Evolutionary conservation across 1,140 invertebrate species (phyloP), one percentile per base, ranked within the genome.

Genomic region (Drosophila biarmipes): DNA sequence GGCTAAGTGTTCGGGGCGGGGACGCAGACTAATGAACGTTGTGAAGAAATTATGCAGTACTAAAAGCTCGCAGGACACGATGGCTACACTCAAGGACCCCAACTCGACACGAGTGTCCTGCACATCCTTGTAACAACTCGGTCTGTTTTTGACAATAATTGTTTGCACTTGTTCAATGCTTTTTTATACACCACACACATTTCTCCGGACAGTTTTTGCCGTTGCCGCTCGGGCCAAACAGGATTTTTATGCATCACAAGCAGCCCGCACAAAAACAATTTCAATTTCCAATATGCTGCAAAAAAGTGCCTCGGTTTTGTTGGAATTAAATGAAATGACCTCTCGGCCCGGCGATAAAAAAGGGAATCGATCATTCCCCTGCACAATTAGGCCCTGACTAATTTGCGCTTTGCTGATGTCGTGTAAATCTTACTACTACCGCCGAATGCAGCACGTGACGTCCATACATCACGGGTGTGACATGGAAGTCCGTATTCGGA

Each of bases 101-200:
- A 61, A 64, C 79, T 73, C 56, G 69, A 68, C 43, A 58, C 31
- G 17, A 58, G 45, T 71, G 66, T 71, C 64, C 64, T 46, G 59
- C 43, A 56, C 67, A 57, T 52, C 46, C 53, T 58, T 72, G 45
- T 71, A 38, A 58, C 51, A 66, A 17, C 40, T 29, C 31, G 24
- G 37, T 67, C 61, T 86, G 78, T 72, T 57, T 81, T 81, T 87
- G 81, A 82, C 82, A 87, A 87, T 87, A 78, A 86, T 82, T 87
- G 78, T 79, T 87, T 72, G 78, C 53, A 57, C 62, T 56, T 73
- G 76, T 48, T 69, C 63, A 48, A 69, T 69, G 74, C 69, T 63
- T 76, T 84, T 77, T 72, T 84, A 75, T 73, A 73, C 59, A 53
- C 52, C 69, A 59, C 75, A 69, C 69, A 59, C 75, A 69, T 45